Evolutionary conservation across 2,113 vertebrate species (phyloP).

Genomic region (Xiphophorus hellerii): DNA sequence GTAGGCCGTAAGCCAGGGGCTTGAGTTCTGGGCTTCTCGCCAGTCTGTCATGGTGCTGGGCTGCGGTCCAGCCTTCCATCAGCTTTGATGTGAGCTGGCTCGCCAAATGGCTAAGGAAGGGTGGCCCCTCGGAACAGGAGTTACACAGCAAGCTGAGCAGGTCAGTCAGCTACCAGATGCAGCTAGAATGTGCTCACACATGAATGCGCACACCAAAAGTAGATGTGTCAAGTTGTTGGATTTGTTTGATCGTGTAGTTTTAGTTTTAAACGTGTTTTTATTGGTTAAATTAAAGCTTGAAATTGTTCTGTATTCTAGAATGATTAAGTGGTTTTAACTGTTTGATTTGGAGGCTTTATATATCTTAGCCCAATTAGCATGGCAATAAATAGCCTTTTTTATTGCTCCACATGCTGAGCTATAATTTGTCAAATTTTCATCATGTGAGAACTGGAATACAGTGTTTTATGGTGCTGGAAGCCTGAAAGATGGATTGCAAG

Average conservation of each 20-base stretch:
- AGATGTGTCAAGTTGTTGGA: slow-evolving; percentile 58
- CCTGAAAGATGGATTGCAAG: slow-evolving; percentile 60
- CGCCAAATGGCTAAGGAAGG: slow-evolving; percentile 90
- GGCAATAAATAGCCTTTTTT: slow-evolving; percentile 88
- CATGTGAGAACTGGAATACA: slow-evolving; percentile 54
- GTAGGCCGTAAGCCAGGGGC: slow-evolving; percentile 87
- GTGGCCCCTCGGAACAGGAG: slow-evolving; percentile 88
- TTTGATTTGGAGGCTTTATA: slow-evolving; percentile 90
- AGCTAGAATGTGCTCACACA: slow-evolving; percentile 34
- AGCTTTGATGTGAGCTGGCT: slow-evolving; percentile 92
- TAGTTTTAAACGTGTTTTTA: slow-evolving; percentile 84
- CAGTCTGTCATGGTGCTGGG: slow-evolving; percentile 93
- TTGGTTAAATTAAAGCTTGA: slow-evolving; percentile 86
- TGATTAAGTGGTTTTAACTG: slow-evolving; percentile 89
- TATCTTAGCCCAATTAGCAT: slow-evolving; percentile 89
- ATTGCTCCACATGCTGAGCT: slow-evolving; percentile 57
- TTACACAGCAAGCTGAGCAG: slow-evolving; percentile 80
- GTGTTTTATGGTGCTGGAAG: slow-evolving; percentile 52
- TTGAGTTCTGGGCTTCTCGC: slow-evolving; percentile 87
- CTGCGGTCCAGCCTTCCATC: slow-evolving; percentile 89
- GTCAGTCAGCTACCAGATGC: slow-evolving; percentile 76
- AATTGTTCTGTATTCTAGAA: slow-evolving; percentile 86
- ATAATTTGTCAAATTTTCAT: slow-evolving; percentile 73
- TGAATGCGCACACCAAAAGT: slow-evolving; percentile 10
- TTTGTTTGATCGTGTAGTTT: slow-evolving; percentile 82